Conservation (phyloP, 2,113 vertebrate species). For the Amblyopsis rosae region DNA sequence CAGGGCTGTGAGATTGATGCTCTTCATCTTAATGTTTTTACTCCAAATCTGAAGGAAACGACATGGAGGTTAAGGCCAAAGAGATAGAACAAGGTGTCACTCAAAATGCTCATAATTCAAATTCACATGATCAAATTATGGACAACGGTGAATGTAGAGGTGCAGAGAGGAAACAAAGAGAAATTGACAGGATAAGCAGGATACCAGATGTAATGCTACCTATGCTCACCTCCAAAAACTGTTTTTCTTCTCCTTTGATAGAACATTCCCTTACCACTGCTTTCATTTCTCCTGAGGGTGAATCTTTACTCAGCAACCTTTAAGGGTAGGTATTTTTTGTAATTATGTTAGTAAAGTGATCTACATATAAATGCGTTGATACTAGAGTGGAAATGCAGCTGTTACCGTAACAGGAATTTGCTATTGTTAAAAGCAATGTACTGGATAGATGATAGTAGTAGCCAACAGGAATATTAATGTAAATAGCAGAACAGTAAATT, state of each 20-base stretch:
- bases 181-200: not conserved
- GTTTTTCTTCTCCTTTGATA: constrained; percentile 86
- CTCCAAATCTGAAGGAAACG: constrained; percentile 84
- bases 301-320: constrained; percentile 91
- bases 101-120: not conserved
- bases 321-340: constrained; percentile 2
- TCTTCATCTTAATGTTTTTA: constrained; percentile 92
- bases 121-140: not conserved
- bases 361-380: too few relatives aligned
- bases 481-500: too few relatives aligned
- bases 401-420: too few relatives aligned
- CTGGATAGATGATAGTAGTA: too few relatives aligned
- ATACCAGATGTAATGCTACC: not conserved
- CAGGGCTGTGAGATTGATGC: constrained; percentile 85
- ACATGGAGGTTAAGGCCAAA: not conserved
- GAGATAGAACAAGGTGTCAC: not conserved
- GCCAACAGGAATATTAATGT: too few relatives aligned
- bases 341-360: not conserved
- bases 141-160: not conserved
- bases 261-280: constrained; percentile 85
- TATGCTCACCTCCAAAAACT: constrained; percentile 88
- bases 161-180: not conserved
- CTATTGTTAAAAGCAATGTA: too few relatives aligned
- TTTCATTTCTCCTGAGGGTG: constrained; percentile 89
- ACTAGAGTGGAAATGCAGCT: not conserved